Evolutionary conservation across 2,888 invertebrate genomes (phyloP).

Genomic region (Stomorhina lunata): DNA sequence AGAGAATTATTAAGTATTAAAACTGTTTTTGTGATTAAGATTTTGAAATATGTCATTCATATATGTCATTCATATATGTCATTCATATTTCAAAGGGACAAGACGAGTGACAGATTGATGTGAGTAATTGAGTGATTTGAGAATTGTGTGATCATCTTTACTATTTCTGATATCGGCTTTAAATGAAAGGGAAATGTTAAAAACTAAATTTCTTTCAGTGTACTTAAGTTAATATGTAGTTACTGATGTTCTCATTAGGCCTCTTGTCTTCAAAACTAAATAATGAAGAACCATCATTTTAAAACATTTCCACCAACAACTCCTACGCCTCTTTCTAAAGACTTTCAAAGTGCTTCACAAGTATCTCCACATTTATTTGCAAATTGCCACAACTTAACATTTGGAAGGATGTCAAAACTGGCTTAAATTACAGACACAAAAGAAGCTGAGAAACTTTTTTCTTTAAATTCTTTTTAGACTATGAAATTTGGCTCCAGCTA

Average conservation of each 20-base stretch:
- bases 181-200: no score
- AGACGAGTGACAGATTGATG: no score
- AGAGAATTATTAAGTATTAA: no score
- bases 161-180: no score
- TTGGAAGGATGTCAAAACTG: constrained; percentile 33
- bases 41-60: no score
- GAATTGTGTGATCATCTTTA: no score
- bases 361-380: constrained; percentile 10
- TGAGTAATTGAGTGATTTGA: no score
- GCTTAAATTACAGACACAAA: constrained; percentile 37
- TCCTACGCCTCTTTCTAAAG: constrained; percentile 20
- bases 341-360: constrained; percentile 7
- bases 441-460: constrained; percentile 27
- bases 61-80: no score
- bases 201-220: background rate
- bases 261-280: constrained; percentile 2
- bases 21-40: no score
- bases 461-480: background rate
- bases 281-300: background rate
- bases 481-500: background rate
- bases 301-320: constrained; percentile 1
- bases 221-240: background rate
- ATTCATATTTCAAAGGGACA: no score
- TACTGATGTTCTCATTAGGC: constrained; percentile 6
- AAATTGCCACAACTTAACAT: constrained; percentile 11